These are phyloP conservation scores for Pectinophora gossypiella DNA, from an alignment of 1,140 invertebrate genomes.

Conservation along the genomic window DNA sequence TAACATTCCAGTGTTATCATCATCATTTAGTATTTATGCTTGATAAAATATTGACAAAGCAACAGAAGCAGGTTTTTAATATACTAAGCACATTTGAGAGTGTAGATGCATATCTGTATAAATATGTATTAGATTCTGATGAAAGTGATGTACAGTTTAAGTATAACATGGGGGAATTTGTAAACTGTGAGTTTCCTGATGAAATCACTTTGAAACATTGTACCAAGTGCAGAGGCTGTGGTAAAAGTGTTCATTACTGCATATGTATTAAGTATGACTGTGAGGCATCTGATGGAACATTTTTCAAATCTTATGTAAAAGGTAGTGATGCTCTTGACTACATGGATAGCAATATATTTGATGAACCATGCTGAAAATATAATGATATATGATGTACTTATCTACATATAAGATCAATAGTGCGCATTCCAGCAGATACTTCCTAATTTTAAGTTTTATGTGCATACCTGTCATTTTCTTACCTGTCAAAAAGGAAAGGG, in stretches of 20 bases:
- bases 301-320: constrained; percentile 46
- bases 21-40: constrained; percentile 97
- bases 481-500: too few species aligned
- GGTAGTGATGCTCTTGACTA: constrained; percentile 51
- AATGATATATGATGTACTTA: too few species aligned
- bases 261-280: constrained; percentile 49
- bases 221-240: constrained; percentile 55
- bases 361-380: constrained; percentile 33
- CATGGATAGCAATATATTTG: constrained; percentile 64
- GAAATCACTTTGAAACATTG: constrained; percentile 51
- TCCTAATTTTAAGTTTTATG: too few species aligned
- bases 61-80: constrained; percentile 87
- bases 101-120: constrained; percentile 83
- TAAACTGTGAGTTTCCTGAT: constrained; percentile 49
- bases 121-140: constrained; percentile 71
- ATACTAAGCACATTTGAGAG: constrained; percentile 80
- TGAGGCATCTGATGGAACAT: constrained; percentile 43
- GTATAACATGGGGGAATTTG: constrained; percentile 39
- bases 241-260: constrained; percentile 54
- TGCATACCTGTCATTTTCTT: too few species aligned
- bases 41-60: constrained; percentile 84
- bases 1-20: constrained; percentile 90
- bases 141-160: constrained; percentile 46
- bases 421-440: too few species aligned
- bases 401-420: too few species aligned